Conservation (phyloP, 2,113 vertebrate species). For the Macroglossus sobrinus region DNA sequence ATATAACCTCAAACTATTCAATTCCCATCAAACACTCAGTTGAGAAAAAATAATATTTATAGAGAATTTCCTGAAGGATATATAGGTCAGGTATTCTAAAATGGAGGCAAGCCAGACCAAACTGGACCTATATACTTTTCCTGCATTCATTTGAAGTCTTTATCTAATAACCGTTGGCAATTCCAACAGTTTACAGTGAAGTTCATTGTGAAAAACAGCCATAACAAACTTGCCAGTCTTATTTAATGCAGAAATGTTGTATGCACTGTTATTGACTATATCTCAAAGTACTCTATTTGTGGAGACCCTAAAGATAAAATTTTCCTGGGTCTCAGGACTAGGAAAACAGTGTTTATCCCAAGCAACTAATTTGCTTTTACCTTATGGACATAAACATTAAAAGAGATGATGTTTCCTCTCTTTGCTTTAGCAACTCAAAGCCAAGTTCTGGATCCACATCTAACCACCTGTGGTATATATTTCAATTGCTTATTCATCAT, state of each 20-base stretch:
- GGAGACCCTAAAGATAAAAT: not conserved
- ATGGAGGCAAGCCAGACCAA: not conserved
- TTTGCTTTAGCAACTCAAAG: not conserved
- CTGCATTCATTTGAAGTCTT: not conserved
- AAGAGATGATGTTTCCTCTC: not conserved
- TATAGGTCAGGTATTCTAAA: not conserved
- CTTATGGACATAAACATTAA: not conserved
- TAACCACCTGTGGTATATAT: not conserved
- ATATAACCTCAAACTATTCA: constrained; percentile 28
- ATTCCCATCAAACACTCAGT: constrained; percentile 40
- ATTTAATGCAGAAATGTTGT: not conserved
- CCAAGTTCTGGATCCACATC: not conserved
- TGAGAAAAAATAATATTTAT: constrained; percentile 44
- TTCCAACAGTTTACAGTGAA: not conserved
- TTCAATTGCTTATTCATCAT: not conserved
- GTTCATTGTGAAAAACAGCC: not conserved
- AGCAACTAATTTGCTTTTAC: not conserved
- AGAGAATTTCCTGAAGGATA: constrained; percentile 39
- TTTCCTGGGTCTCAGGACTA: not conserved
- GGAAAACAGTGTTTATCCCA: not conserved
- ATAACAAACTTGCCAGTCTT: not conserved
- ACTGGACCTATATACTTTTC: not conserved
- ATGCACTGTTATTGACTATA: not conserved
- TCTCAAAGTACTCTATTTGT: not conserved
- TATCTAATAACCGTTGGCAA: not conserved